Conservation (phyloP, 2,797 vertebrate genomes). For the Pangasius larnaudii region DNA sequence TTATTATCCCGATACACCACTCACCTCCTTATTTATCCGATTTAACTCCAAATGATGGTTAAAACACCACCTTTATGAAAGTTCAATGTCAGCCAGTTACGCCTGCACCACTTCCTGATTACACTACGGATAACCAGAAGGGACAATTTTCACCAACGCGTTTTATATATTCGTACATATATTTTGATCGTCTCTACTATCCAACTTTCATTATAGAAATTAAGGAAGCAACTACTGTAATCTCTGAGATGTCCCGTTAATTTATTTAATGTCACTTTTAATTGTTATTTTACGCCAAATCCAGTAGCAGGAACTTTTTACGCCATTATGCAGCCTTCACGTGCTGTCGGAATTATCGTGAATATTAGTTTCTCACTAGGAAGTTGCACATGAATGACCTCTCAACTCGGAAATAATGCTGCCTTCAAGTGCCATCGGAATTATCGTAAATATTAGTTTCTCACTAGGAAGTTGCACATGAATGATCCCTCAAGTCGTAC, state of each 20-base stretch:
- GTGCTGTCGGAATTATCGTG: no score
- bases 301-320: background rate
- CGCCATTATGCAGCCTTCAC: background rate
- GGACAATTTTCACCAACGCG: slow-evolving; percentile 22
- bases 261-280: background rate
- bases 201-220: background rate
- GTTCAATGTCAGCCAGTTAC: slow-evolving; percentile 14
- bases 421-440: no score
- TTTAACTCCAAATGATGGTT: background rate
- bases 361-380: no score
- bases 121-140: slow-evolving; percentile 51
- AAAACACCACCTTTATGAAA: background rate
- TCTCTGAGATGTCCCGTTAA: background rate
- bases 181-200: background rate
- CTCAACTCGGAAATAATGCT: no score
- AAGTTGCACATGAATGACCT: no score
- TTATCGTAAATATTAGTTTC: no score
- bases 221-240: background rate
- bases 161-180: background rate
- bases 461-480: no score
- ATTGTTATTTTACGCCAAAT: background rate
- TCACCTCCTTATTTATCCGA: background rate
- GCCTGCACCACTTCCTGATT: background rate
- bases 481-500: no score
- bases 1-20: background rate